Evolutionary conservation across 2,888 invertebrate species (phyloP), one percentile per base, ranked within the genome.

Genomic region (Hirtodrosophila histrioides): DNA sequence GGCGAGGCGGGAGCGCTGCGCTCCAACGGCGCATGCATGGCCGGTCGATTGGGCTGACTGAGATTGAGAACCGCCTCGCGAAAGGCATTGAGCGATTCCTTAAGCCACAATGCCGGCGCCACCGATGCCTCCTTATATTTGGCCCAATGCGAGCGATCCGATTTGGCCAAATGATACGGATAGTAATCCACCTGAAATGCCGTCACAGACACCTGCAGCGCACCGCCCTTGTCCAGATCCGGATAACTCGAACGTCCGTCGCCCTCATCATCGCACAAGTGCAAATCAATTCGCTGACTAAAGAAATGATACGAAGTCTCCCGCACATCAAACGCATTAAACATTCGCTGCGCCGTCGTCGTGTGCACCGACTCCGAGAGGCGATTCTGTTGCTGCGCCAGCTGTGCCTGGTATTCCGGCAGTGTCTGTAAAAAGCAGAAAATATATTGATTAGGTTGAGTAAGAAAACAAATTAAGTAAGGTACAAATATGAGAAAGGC

Each of bases 251-350:
- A 97, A 75, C 97, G 93, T 2, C 97, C 97, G 92, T 94, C 93
- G 78, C 97, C 97, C 66, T 96, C 95, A 91, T 99, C 99, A 91
- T 99, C 99, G 90, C 98, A 98, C 35, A 99, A 93, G 92, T 99
- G 99, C 65, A 99, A 93, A 92, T 99, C 98, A 86, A 99, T 97
- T 87, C 97, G 94, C 70, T 97, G 97, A 60, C 97, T 97, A 50
- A 96, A 94, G 90, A 99, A 95, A 92, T 99, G 99, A 93, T 99
- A 98, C 0, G 99, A 99, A 0, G 99, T 99, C 92, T 99, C 99
- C 0, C 96, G 93, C n/a, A 99, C 97, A 93, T 99, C 98, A 91
- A 96, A 97, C 46, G 94, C 94, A 31, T 95, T 94, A 92, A 98
- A 98, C 91, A 96, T 93, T 75, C 95, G 94, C 60, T 93, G 93